These are phyloP conservation scores for Myotis myotis DNA, from an alignment of 2,797 vertebrate genomes.

Conservation along the genomic window DNA sequence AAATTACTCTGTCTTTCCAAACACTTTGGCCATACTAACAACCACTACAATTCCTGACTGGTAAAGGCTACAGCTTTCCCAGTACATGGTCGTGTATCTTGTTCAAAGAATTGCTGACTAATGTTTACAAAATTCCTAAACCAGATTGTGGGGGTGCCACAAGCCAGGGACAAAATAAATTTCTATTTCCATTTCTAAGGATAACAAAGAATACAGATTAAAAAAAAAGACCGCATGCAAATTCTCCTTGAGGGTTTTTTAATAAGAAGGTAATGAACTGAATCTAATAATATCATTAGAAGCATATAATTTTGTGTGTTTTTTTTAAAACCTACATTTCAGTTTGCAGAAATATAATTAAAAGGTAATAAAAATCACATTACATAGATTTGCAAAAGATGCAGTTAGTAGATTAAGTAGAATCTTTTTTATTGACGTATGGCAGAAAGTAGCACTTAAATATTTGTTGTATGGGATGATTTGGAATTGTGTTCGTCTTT, in stretches of 20 bases:
- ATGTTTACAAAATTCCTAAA: neutral
- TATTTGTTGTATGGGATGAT: neutral
- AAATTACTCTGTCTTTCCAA: neutral
- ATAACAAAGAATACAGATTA: neutral
- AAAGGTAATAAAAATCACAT: constrained; percentile 28
- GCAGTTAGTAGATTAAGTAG: neutral
- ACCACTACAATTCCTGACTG: neutral
- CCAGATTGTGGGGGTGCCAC: neutral
- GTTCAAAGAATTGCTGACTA: neutral
- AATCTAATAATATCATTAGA: neutral
- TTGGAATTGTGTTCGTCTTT: neutral
- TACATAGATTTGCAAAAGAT: neutral
- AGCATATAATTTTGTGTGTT: neutral
- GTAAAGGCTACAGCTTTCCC: neutral
- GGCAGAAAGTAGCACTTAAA: neutral
- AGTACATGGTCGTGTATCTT: neutral
- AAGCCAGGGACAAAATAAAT: constrained; percentile 10
- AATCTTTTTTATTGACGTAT: neutral
- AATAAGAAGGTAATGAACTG: neutral
- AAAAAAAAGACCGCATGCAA: neutral
- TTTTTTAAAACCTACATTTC: neutral
- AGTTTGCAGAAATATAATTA: neutral
- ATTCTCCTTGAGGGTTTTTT: neutral
- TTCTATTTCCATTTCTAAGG: constrained; percentile 3
- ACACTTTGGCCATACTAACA: neutral